A percentile compares a stretch with the other conserved stretches of the same genome.
Conservation (phyloP, 1,140 invertebrate genomes). For the Brachionus manjavacas region DNA sequence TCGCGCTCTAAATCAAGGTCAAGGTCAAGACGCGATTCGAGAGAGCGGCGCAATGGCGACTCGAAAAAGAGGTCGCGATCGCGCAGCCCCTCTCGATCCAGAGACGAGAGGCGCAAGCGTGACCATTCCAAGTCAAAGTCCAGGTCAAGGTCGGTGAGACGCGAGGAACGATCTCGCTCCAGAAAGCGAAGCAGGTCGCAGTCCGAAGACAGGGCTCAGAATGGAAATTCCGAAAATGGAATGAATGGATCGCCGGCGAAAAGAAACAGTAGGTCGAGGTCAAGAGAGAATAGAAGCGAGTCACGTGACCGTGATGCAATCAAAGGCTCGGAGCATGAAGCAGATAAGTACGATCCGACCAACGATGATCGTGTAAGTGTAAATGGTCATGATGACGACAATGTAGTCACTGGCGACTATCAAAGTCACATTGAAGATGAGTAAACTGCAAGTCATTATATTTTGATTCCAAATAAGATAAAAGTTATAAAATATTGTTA, state of each 20-base stretch:
- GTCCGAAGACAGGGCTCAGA: background rate
- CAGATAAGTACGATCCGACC: background rate
- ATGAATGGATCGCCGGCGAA: background rate
- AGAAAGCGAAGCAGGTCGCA: background rate
- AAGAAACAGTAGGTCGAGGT: background rate
- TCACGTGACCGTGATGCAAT: background rate
- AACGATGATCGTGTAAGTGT: conserved; percentile 14
- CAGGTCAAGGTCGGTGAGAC: background rate
- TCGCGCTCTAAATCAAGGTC: background rate
- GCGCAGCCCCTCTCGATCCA: background rate
- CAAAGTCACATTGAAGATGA: conserved; percentile 36
- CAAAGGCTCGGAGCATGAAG: background rate
- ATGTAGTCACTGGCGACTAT: conserved; percentile 27
- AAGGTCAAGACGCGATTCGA: background rate
- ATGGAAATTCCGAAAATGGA: background rate
- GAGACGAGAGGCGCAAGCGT: background rate
- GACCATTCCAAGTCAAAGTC: background rate
- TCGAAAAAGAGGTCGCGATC: background rate
- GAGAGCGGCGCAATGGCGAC: background rate
- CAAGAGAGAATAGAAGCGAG: background rate
- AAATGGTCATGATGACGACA: conserved; percentile 4
- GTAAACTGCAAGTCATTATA: background rate
- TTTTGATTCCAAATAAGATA: background rate
- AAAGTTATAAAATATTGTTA: background rate
- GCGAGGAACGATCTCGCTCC: background rate